These are phyloP conservation scores for Nyctibius grandis DNA, from an alignment of 2,797 vertebrate genomes.

Conservation along the genomic window DNA sequence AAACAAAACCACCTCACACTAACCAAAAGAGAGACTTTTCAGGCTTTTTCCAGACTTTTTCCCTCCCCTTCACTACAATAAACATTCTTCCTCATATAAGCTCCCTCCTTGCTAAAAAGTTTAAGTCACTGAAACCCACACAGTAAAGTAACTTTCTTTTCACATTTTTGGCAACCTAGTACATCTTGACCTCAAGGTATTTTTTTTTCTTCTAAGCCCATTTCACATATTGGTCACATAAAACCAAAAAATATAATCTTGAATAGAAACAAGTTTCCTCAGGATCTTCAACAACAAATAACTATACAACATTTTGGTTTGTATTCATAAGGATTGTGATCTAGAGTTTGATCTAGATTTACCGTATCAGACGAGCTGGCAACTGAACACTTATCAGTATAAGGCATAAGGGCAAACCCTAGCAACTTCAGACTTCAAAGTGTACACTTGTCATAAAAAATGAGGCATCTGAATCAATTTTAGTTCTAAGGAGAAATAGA, in stretches of 20 bases:
- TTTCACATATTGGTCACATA: neutral
- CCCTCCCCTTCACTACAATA: neutral
- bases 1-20: neutral
- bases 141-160: neutral
- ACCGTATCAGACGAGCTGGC: neutral
- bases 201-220: conserved; percentile 8
- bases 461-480: neutral
- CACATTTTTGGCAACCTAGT: neutral
- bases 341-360: neutral
- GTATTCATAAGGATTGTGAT: neutral
- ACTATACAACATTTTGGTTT: neutral
- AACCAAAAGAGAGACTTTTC: neutral
- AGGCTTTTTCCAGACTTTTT: neutral
- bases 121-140: neutral
- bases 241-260: neutral
- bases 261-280: neutral
- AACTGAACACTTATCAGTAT: neutral
- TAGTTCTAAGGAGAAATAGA: neutral
- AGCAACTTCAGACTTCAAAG: conserved; percentile 1
- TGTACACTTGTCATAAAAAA: neutral
- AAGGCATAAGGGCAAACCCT: neutral
- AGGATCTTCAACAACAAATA: neutral
- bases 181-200: neutral
- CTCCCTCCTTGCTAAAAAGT: neutral
- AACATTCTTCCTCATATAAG: neutral